These are phyloP conservation scores for Fratercula arctica DNA, from an alignment of 2,797 vertebrate genomes.

Conservation along the genomic window DNA sequence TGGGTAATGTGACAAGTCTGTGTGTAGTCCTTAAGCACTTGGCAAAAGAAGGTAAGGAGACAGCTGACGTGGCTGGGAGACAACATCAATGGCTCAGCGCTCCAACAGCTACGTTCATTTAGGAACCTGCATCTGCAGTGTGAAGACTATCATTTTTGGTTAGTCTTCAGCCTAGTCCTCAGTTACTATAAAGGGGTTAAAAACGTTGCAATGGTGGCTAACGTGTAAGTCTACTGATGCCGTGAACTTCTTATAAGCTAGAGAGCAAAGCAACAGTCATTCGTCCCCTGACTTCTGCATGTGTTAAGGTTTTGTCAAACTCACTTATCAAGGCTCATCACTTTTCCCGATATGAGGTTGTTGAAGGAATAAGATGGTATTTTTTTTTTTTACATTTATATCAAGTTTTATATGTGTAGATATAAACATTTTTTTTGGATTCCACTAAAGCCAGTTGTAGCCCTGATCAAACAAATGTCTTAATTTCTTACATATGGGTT, in stretches of 20 bases:
- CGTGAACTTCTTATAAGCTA: not conserved
- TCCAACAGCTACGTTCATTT: not conserved
- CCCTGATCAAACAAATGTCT: not conserved
- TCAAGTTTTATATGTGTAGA: not conserved
- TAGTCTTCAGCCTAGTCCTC: not conserved
- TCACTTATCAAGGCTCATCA: not conserved
- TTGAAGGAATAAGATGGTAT: not conserved
- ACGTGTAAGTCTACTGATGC: accelerated
- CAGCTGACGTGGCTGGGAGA: not conserved
- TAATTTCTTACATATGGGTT: not conserved
- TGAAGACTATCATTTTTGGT: not conserved
- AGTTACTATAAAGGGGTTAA: not conserved
- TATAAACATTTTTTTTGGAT: not conserved
- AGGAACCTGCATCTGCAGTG: not conserved
- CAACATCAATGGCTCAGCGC: not conserved
- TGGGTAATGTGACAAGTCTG: not conserved
- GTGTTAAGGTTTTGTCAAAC: not conserved
- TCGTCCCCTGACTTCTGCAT: not conserved
- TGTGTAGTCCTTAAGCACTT: not conserved
- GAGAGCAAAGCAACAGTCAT: not conserved
- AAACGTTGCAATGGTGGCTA: not conserved
- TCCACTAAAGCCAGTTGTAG: not conserved
- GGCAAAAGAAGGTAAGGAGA: not conserved
- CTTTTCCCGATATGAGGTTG: not conserved
- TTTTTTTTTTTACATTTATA: no score